Evolutionary conservation across 1,140 invertebrate genomes (phyloP).

Genomic region (Danaus melanippus): DNA sequence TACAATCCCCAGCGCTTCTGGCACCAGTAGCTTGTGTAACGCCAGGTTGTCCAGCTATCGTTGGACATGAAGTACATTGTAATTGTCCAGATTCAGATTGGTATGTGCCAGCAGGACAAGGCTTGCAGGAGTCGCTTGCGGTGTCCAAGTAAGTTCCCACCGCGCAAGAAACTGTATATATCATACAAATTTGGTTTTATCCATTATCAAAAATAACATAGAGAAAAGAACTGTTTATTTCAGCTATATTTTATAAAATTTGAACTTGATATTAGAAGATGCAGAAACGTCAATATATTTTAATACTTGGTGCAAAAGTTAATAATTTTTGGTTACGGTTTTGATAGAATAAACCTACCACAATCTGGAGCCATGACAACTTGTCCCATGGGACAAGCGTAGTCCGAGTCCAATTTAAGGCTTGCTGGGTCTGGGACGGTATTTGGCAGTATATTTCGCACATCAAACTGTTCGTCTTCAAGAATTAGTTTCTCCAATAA

Average conservation of each 20-base stretch:
- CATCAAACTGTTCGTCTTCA: constrained; percentile 94
- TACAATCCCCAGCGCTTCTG: constrained; percentile 89
- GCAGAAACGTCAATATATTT: no score
- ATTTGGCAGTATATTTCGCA: constrained; percentile 93
- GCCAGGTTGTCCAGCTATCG: constrained; percentile 87
- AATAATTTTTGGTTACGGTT: background rate
- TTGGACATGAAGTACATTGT: constrained; percentile 89
- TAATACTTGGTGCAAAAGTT: no score
- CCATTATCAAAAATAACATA: no score
- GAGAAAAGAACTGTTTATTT: no score
- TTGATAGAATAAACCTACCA: constrained; percentile 72
- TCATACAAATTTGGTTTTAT: constrained; percentile 1
- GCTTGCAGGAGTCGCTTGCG: constrained; percentile 82
- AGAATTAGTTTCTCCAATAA: constrained; percentile 90
- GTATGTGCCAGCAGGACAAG: constrained; percentile 92
- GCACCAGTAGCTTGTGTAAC: constrained; percentile 91
- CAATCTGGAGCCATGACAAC: constrained; percentile 93
- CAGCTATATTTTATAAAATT: no score
- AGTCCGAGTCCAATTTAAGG: constrained; percentile 88
- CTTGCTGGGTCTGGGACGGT: constrained; percentile 94
- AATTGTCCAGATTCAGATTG: constrained; percentile 94
- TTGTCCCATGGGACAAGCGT: constrained; percentile 93
- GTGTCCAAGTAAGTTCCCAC: constrained; percentile 91
- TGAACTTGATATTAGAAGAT: no score
- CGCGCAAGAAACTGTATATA: constrained; percentile 89